These are phyloP conservation scores for Triplophysa bombifrons DNA, from an alignment of 2,797 vertebrate genomes.

Conservation along the genomic window DNA sequence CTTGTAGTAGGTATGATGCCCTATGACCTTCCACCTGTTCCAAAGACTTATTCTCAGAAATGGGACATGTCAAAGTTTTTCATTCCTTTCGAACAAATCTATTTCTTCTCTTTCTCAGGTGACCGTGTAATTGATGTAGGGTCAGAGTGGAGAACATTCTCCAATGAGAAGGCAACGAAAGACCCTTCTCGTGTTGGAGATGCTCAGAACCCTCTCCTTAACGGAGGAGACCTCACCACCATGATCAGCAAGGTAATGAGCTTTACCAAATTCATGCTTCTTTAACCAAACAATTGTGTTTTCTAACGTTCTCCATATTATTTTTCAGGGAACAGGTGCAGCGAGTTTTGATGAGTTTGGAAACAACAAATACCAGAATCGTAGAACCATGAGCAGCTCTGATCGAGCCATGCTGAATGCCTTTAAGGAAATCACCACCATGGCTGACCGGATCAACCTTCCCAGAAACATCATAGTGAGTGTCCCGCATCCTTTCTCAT, in stretches of 20 bases:
- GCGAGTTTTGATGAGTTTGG: constrained; percentile 99
- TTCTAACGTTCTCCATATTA: neutral
- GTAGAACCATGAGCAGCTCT: constrained; percentile 96
- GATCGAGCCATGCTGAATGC: constrained; percentile 98
- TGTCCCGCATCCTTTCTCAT: constrained; percentile 25
- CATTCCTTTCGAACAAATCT: neutral
- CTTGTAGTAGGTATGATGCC: constrained; percentile 89
- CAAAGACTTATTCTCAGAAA: too few relatives aligned
- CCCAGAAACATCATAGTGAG: constrained; percentile 97
- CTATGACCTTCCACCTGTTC: neutral
- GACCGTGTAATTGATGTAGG: constrained; percentile 97
- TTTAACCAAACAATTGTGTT: neutral
- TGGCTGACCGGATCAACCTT: constrained; percentile 99
- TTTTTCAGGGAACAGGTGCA: constrained; percentile 89
- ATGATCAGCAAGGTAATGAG: constrained; percentile 97
- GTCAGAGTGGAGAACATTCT: constrained; percentile 99
- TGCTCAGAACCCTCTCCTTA: constrained; percentile 94
- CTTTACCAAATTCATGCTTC: neutral
- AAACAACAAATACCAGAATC: constrained; percentile 98
- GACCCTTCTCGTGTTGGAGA: constrained; percentile 98
- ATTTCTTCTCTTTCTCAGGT: constrained; percentile 70
- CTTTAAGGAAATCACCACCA: constrained; percentile 97
- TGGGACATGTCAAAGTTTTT: neutral
- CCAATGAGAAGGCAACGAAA: constrained; percentile 98
- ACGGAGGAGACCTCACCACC: constrained; percentile 94